Base-by-base conservation (phyloP, 2,113 vertebrate species). In the Abramis brama region DNA sequence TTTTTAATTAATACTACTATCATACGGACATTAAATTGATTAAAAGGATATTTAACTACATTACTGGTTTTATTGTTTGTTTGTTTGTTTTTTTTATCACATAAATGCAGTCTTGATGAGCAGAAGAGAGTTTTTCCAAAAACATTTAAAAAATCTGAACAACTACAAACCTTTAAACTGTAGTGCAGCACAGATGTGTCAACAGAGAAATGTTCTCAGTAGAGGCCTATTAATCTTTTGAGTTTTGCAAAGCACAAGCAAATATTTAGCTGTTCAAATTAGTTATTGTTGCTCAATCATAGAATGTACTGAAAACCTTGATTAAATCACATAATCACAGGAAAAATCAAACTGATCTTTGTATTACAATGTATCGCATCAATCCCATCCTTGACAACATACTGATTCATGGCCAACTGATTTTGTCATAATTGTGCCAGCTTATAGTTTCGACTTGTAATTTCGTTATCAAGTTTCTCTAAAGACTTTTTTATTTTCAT, bases 281-380 rank as follows among this genome's bases (percentile, higher is more conserved):
- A 19, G 70, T 45, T 33, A 21, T 70, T 39, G 68, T 78, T 60
- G 13, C 13, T 64, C 33, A 77, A 66, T 78, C 43, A 71, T 47
- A 73, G 11, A 30, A 71, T 57, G 60, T 47, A 52, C 57, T 84
- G 74, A 85, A 70, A 59, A n/a, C 23, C 33, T 23, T 12, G 45
- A 79, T 30, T 4, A 55, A 64, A 57, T 83, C 84, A 83, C 39
- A 39, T 85, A 84, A 82, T 57, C 73, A 25, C 71, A 52, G 21
- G 60, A 6, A 36, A 4, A 52, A 64, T 64, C 71, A 43, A 64
- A 30, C 52, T 64, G 50, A 36, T n/a, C 75, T 77, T 81, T 50
- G 33, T 82, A 70, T 82, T 60, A 66, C 59, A 3, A 15, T 13
- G 25, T 25, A 45, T 64, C 9, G 13, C 43, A 59, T 55, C 66